A percentile compares a stretch with the other conserved stretches of the same genome.
Evolutionary conservation across 53 echinoderm and acorn worm species (phyloP).

Genomic region (Holothuria leucospilota): DNA sequence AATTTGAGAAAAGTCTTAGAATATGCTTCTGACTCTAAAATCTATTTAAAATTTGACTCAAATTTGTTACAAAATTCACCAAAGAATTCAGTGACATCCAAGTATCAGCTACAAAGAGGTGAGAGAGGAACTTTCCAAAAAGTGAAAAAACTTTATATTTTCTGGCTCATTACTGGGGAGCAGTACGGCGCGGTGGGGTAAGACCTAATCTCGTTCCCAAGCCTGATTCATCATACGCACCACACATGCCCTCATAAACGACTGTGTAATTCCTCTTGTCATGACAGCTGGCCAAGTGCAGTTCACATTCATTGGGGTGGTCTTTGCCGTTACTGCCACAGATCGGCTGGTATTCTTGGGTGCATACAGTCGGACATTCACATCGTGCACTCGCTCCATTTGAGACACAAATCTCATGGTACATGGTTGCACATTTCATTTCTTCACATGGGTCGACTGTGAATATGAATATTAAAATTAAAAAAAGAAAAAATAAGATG

Average conservation of each 20-base stretch:
- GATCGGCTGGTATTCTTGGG: constrained; percentile 59
- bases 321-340: constrained; percentile 84
- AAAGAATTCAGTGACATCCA: no score
- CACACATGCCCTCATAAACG: constrained; percentile 77
- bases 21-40: no score
- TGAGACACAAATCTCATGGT: constrained; percentile 50
- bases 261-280: constrained; percentile 62
- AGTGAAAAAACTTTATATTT: no score
- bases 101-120: no score
- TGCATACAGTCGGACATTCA: constrained; percentile 78
- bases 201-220: no score
- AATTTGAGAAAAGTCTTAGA: no score
- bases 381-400: constrained; percentile 70
- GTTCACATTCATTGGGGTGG: constrained; percentile 79
- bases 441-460: constrained; percentile 67
- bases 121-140: no score
- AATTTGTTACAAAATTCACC: no score
- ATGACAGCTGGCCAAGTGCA: constrained; percentile 63
- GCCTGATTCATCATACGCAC: constrained; percentile 57
- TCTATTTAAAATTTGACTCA: no score
- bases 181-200: no score
- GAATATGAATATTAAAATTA: neutral
- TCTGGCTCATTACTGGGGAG: no score
- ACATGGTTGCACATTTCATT: constrained; percentile 21
- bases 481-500: neutral